Conservation (phyloP, 2,113 vertebrate genomes). For the Sapajus apella region DNA sequence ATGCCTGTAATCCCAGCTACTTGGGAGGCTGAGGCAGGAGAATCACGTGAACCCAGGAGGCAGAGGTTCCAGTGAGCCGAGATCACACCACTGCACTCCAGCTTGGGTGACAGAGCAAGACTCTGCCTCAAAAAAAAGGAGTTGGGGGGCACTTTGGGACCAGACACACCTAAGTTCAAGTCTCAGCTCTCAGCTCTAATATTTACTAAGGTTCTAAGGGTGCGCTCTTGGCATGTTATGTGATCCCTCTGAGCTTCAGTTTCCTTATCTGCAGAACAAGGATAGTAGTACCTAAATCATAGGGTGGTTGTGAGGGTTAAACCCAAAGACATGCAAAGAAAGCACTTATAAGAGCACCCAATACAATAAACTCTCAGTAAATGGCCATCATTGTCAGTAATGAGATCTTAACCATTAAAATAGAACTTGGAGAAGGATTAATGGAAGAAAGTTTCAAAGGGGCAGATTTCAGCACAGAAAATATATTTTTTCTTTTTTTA, state of each 20-base stretch:
- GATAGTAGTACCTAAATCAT: too few species aligned
- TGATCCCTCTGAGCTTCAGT: neutral
- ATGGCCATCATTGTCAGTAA: neutral
- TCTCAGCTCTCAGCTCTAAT: neutral
- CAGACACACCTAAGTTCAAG: neutral
- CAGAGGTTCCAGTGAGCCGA: too few species aligned
- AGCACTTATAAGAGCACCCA: neutral
- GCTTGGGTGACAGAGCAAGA: too few species aligned
- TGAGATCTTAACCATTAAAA: neutral
- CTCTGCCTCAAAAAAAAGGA: too few species aligned
- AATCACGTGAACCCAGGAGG: too few species aligned
- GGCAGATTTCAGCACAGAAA: neutral
- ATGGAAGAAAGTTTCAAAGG: neutral
- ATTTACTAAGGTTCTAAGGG: neutral
- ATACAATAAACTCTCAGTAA: neutral
- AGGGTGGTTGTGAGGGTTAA: neutral
- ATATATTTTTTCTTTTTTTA: neutral
- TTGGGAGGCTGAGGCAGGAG: too few species aligned
- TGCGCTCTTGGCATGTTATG: neutral
- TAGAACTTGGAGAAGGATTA: neutral
- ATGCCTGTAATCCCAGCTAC: too few species aligned
- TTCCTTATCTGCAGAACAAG: constrained; percentile 7
- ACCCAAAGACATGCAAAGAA: neutral
- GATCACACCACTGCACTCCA: too few species aligned
- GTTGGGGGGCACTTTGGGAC: too few species aligned